These are phyloP conservation scores for Acanthosepion esculentum DNA, from an alignment of 2,888 invertebrate genomes.

Conservation along the genomic window DNA sequence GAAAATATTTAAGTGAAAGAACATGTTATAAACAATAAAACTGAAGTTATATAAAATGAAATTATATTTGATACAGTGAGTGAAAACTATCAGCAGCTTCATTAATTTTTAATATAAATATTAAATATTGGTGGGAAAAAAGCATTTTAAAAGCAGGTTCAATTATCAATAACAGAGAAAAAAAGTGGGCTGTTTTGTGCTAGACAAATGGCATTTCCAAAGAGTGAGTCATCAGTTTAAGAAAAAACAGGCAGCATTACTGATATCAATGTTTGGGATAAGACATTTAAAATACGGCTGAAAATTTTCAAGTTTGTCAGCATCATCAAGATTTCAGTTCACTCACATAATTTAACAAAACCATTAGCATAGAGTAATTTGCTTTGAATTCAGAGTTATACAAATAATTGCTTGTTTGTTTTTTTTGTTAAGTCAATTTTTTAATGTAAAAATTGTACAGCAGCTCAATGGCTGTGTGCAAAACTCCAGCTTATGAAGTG, in stretches of 20 bases:
- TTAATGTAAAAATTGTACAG: not conserved
- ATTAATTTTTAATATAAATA: not conserved
- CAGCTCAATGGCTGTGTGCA: not conserved
- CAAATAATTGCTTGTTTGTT: not conserved
- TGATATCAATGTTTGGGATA: not conserved
- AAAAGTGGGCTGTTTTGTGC: constrained; percentile 16
- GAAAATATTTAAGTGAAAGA: not conserved
- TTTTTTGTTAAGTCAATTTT: not conserved
- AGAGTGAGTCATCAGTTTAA: constrained; percentile 33
- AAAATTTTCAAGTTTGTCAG: not conserved
- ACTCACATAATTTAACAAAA: not conserved
- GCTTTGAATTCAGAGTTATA: not conserved
- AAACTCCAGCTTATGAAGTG: not conserved
- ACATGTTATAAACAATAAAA: not conserved
- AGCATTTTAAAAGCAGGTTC: not conserved
- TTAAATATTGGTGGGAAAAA: not conserved
- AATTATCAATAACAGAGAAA: not conserved
- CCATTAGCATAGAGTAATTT: not conserved
- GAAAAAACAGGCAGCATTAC: constrained; percentile 33
- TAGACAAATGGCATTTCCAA: constrained; percentile 33
- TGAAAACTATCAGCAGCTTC: not conserved
- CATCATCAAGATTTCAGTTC: not conserved
- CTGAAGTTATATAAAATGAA: not conserved
- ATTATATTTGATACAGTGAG: not conserved
- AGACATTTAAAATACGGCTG: not conserved